Evolutionary conservation across 2,797 vertebrate genomes (phyloP).

Genomic region (Cyprinodon diabolis): DNA sequence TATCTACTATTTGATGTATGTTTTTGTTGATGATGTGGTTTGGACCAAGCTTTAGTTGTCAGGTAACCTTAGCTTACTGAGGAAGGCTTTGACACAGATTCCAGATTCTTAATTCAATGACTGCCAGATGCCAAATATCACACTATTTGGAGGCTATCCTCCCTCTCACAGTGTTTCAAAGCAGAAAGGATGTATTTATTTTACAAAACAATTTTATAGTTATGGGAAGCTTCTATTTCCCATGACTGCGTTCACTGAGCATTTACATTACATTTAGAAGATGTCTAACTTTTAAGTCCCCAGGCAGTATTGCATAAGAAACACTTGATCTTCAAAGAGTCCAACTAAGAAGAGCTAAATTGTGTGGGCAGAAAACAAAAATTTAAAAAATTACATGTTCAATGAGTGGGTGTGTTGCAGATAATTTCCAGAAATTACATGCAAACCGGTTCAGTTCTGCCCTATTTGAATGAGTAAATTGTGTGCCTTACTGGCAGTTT

Average conservation of each 20-base stretch:
- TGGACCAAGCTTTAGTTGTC: background rate
- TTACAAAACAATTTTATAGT: background rate
- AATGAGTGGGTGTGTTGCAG: too few relatives aligned
- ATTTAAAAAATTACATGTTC: too few relatives aligned
- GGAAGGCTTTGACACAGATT: background rate
- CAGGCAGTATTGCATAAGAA: background rate
- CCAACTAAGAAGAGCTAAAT: too few relatives aligned
- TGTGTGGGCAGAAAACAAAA: too few relatives aligned
- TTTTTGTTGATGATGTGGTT: background rate
- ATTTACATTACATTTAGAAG: too few relatives aligned
- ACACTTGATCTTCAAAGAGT: background rate
- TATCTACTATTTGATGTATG: background rate
- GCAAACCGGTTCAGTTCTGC: too few relatives aligned
- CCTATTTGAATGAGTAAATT: too few relatives aligned
- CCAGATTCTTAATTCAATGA: too few relatives aligned
- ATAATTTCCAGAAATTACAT: too few relatives aligned
- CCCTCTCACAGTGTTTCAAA: background rate
- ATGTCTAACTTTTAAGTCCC: background rate
- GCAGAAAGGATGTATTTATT: background rate
- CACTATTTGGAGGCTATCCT: background rate
- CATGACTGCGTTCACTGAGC: too few relatives aligned
- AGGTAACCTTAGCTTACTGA: background rate
- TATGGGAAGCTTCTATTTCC: background rate
- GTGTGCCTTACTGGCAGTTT: too few relatives aligned
- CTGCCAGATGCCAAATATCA: too few relatives aligned